Percentiles rank a stretch among this genome's conserved stretches.
These are phyloP conservation scores for Crotalus viridis DNA, from an alignment of 2,113 vertebrate genomes.

Conservation along the genomic window DNA sequence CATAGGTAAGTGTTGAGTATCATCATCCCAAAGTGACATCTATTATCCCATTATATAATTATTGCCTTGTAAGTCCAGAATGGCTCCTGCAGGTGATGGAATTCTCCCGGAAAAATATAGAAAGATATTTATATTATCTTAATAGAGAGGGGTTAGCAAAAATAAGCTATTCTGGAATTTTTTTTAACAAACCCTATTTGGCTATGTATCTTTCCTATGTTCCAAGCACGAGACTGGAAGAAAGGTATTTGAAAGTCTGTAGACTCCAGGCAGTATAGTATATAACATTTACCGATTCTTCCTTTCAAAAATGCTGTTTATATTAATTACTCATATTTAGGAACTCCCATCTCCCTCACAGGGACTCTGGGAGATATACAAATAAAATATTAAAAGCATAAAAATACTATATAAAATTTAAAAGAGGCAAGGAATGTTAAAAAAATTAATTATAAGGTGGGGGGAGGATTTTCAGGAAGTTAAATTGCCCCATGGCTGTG, in stretches of 20 bases:
- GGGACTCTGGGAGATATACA: not conserved
- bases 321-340: not conserved
- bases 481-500: not conserved
- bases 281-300: not conserved
- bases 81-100: not conserved
- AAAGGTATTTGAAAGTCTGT: not conserved
- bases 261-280: not conserved
- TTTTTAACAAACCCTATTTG: not conserved
- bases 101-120: not conserved
- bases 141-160: not conserved
- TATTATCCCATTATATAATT: not conserved
- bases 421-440: not conserved
- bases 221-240: not conserved
- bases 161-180: not conserved
- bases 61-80: not conserved
- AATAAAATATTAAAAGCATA: not conserved
- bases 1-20: slow-evolving; percentile 81
- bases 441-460: not conserved
- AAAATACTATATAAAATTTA: not conserved
- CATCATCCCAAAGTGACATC: not conserved
- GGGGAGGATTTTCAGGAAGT: not conserved
- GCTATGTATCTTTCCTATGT: not conserved
- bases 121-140: not conserved
- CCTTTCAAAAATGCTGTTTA: not conserved
- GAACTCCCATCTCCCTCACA: not conserved